These are phyloP conservation scores for Epizoanthus illoricatus DNA, from an alignment of 92 coral and sea anemone genomes.

Conservation along the genomic window DNA sequence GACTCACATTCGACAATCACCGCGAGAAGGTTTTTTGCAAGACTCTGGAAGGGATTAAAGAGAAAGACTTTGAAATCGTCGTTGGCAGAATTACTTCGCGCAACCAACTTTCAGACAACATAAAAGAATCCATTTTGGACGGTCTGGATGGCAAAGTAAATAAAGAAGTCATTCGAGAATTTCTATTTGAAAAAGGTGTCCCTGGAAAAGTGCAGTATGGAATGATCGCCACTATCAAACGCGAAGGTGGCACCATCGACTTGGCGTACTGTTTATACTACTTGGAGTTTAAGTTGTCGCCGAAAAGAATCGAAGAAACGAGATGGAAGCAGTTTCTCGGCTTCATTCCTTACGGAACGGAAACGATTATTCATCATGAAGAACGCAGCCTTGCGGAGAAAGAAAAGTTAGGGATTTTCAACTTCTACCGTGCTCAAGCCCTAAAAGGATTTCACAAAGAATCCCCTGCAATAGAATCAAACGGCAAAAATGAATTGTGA, in stretches of 20 bases:
- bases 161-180: constrained; percentile 33
- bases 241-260: constrained; percentile 43
- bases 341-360: constrained; percentile 16
- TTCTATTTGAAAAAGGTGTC: constrained; percentile 33
- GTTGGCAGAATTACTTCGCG: constrained; percentile 36
- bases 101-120: constrained; percentile 23
- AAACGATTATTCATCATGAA: constrained; percentile 22
- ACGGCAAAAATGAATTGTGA: not conserved
- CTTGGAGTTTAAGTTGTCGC: constrained; percentile 56
- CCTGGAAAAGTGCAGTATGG: constrained; percentile 47
- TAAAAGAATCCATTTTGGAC: constrained; percentile 32
- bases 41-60: constrained; percentile 34
- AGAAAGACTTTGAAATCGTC: constrained; percentile 35
- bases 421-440: constrained; percentile 39
- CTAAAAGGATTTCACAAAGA: constrained; percentile 39
- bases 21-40: constrained; percentile 39
- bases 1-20: constrained; percentile 44
- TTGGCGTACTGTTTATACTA: constrained; percentile 45
- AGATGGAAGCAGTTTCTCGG: constrained; percentile 12
- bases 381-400: constrained; percentile 39
- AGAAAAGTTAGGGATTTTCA: constrained; percentile 24
- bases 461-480: constrained; percentile 9
- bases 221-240: constrained; percentile 25
- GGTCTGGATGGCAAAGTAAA: constrained; percentile 23
- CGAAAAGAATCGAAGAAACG: constrained; percentile 26